Evolutionary conservation across 2,797 vertebrate genomes (phyloP).

Genomic region (Acipenser oxyrinchus): DNA sequence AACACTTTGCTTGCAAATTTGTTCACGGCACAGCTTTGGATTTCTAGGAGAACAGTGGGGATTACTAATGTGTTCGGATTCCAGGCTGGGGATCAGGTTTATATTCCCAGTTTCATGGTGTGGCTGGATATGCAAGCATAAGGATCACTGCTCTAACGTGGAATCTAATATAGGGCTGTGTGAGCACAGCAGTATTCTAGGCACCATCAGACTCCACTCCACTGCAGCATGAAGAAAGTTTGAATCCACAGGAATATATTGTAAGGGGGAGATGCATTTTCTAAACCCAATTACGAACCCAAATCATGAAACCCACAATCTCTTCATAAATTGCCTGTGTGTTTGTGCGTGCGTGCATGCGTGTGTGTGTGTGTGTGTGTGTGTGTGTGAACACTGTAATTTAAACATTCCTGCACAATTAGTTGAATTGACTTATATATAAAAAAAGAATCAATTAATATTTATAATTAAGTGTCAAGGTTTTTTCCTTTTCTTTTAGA

Average conservation of each 20-base stretch:
- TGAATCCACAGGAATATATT: neutral
- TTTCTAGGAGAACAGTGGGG: too few relatives aligned
- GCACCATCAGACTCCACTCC: neutral
- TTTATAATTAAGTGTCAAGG: neutral
- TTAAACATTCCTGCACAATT: neutral
- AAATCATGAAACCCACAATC: neutral
- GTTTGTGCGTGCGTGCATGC: neutral
- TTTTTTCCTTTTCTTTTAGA: neutral
- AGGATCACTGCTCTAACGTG: neutral
- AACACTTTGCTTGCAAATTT: too few relatives aligned
- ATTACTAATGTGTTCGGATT: too few relatives aligned
- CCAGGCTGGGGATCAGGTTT: too few relatives aligned
- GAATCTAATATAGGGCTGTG: neutral
- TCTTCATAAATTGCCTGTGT: neutral
- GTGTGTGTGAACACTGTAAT: neutral
- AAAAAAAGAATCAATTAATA: neutral
- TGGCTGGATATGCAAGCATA: too few relatives aligned
- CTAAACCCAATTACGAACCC: neutral
- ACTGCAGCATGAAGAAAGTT: neutral
- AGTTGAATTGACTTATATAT: neutral
- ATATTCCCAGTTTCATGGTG: too few relatives aligned
- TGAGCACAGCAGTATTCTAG: neutral
- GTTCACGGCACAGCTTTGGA: too few relatives aligned
- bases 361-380: neutral
- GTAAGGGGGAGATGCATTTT: neutral